Conservation (phyloP, 2,888 invertebrate genomes). For the Seira musarum region DNA sequence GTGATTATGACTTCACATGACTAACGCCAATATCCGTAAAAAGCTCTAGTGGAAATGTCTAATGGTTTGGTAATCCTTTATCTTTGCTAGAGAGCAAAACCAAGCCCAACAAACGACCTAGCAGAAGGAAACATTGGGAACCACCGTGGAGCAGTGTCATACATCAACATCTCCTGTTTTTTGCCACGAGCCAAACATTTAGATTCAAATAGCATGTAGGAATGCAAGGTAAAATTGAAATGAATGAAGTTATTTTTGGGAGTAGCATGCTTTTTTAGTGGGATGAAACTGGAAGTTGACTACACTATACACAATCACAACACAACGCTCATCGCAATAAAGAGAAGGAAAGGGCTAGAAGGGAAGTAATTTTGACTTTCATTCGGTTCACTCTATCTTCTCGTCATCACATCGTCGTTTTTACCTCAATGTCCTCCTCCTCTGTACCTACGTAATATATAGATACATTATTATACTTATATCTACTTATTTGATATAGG, state of each 20-base stretch:
- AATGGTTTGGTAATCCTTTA: background rate
- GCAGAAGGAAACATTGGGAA: background rate
- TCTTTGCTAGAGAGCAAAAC: constrained; percentile 4
- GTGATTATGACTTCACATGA: background rate
- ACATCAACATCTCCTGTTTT: background rate
- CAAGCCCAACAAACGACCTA: background rate
- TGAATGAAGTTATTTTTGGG: constrained; percentile 33
- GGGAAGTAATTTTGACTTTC: constrained; percentile 9
- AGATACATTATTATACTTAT: no score
- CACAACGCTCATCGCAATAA: background rate
- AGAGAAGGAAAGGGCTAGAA: background rate
- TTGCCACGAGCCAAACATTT: background rate
- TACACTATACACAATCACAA: background rate
- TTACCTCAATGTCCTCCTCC: background rate
- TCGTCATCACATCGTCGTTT: constrained; percentile 1
- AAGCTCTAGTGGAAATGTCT: background rate
- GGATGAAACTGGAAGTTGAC: background rate
- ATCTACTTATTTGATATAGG: no score
- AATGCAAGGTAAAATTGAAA: constrained; percentile 28
- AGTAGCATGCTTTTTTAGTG: no score
- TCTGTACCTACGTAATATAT: no score
- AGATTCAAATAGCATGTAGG: background rate
- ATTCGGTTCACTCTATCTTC: background rate
- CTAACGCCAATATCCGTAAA: background rate
- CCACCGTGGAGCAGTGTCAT: no score